These are phyloP conservation scores for Caenorhabditis virilis DNA, from an alignment of 2,888 invertebrate genomes.

Conservation along the genomic window DNA sequence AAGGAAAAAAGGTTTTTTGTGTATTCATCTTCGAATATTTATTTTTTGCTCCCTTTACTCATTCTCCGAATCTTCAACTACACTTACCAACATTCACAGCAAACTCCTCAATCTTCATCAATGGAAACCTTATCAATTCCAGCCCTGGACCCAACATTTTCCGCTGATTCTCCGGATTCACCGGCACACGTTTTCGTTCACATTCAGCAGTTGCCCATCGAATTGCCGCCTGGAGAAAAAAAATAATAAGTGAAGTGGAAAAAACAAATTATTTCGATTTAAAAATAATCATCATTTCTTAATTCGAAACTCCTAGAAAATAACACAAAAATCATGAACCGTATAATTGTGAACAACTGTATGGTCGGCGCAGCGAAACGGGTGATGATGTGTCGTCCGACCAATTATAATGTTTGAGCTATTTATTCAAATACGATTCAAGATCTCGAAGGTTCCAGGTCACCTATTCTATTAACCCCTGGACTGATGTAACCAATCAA, in stretches of 20 bases:
- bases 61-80: too few relatives aligned
- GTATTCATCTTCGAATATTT: too few relatives aligned
- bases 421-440: neutral
- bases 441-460: slow-evolving; percentile 33
- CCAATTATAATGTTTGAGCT: slow-evolving; percentile 49
- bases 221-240: slow-evolving; percentile 46
- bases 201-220: slow-evolving; percentile 74
- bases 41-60: too few relatives aligned
- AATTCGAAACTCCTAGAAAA: too few relatives aligned
- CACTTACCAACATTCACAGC: slow-evolving; percentile 72
- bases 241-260: neutral
- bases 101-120: slow-evolving; percentile 86
- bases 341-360: slow-evolving; percentile 19
- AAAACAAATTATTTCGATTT: neutral
- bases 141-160: slow-evolving; percentile 78
- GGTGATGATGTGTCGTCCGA: slow-evolving; percentile 62
- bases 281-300: neutral
- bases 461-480: slow-evolving; percentile 65
- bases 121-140: slow-evolving; percentile 79
- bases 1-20: too few relatives aligned
- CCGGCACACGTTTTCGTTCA: slow-evolving; percentile 75
- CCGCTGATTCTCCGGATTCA: slow-evolving; percentile 77
- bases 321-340: neutral
- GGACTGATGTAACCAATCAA: slow-evolving; percentile 55
- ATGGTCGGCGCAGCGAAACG: slow-evolving; percentile 29